Percentiles rank a stretch among this genome's conserved stretches.
Evolutionary conservation across 2,113 vertebrate species (phyloP).

Genomic region (Mohoua ochrocephala): DNA sequence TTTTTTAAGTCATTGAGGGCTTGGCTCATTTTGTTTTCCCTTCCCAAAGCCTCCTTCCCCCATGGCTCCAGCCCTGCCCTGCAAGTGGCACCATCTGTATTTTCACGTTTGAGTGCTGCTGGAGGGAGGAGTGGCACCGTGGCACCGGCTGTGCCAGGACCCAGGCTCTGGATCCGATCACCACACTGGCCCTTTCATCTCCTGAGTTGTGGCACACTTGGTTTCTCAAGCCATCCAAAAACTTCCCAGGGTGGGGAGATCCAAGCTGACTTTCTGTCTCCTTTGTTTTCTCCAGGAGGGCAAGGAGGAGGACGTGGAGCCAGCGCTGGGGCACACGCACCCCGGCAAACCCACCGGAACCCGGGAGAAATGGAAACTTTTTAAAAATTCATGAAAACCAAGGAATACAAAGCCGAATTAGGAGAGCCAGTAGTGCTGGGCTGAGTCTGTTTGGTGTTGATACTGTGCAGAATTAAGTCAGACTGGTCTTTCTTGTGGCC

Average conservation of each 20-base stretch:
- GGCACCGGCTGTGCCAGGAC: not conserved
- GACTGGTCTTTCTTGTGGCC: constrained; percentile 54
- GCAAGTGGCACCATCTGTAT: not conserved
- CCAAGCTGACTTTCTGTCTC: not conserved
- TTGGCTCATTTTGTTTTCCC: not conserved
- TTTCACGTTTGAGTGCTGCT: fast-evolving
- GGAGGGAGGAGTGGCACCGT: not conserved
- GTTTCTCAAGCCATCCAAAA: not conserved
- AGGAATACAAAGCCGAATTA: constrained; percentile 31
- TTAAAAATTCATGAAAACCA: constrained; percentile 36
- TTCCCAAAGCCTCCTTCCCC: not conserved
- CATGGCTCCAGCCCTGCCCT: not conserved
- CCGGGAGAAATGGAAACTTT: not conserved
- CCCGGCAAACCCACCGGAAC: not conserved
- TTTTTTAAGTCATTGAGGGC: not conserved
- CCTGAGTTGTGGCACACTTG: not conserved
- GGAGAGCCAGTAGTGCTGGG: not conserved
- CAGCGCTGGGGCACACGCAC: fast-evolving
- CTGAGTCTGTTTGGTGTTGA: constrained; percentile 66
- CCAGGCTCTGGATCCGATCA: fast-evolving
- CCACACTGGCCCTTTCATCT: fast-evolving
- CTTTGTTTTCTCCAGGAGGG: not conserved
- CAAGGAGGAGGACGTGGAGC: not conserved
- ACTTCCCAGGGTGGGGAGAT: not conserved
- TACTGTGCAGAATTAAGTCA: constrained; percentile 65